phyloP scores from a whole-genome alignment of 1,140 invertebrate genomes.

The Tetraneura akinire region DNA sequence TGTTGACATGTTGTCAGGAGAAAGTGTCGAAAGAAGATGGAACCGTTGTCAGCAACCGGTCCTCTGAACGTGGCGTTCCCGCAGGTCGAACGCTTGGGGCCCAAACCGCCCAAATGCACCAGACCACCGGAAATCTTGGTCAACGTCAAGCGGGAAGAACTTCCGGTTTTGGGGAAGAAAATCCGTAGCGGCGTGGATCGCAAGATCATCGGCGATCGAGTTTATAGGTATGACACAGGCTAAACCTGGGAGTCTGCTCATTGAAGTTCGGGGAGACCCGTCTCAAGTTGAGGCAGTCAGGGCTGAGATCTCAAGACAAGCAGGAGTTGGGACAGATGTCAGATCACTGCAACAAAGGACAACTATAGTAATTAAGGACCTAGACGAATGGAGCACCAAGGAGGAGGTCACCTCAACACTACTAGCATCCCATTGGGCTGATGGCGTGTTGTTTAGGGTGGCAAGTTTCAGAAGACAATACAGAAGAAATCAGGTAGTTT shows the following conservation, averaged over 20 bases:
- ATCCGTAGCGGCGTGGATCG: not conserved
- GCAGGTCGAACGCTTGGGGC: not conserved
- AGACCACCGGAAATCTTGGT: conserved; percentile 1
- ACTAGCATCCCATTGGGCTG: not conserved
- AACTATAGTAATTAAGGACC: not conserved
- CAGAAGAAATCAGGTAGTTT: not conserved
- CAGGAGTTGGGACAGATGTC: not conserved
- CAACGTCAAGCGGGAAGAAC: not conserved
- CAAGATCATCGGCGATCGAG: not conserved
- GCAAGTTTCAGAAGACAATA: not conserved
- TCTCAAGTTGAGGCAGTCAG: not conserved
- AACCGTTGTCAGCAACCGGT: too few relatives aligned
- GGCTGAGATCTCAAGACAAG: not conserved
- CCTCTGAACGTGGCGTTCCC: too few relatives aligned
- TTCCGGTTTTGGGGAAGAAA: not conserved
- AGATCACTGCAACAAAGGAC: not conserved
- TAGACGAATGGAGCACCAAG: not conserved
- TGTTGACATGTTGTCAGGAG: too few relatives aligned
- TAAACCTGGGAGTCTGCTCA: not conserved
- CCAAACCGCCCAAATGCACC: not conserved
- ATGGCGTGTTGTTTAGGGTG: not conserved
- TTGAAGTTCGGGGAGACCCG: not conserved
- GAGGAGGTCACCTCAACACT: not conserved
- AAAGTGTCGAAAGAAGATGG: too few relatives aligned
- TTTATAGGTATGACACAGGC: not conserved